Evolutionary conservation across 1,140 invertebrate genomes (phyloP).

Genomic region (Diorhabda elongata): DNA sequence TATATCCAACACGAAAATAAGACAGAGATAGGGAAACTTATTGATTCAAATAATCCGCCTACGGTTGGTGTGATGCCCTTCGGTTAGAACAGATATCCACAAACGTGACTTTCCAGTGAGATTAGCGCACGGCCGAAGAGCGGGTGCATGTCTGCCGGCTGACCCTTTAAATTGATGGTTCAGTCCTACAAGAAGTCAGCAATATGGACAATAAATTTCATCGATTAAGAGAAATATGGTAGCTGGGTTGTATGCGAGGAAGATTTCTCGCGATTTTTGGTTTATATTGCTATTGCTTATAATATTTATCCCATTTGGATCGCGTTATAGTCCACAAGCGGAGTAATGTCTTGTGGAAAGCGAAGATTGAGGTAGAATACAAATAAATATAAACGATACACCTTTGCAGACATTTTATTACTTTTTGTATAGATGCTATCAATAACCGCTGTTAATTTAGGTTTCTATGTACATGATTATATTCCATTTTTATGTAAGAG

Average conservation of each 20-base stretch:
- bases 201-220: constrained; percentile 18
- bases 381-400: not conserved
- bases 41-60: constrained; percentile 15
- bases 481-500: no score
- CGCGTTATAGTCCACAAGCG: not conserved
- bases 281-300: not conserved
- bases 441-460: no score
- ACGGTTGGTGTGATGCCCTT: not conserved
- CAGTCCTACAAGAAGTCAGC: constrained; percentile 15
- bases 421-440: no score
- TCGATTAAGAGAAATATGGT: constrained; percentile 7
- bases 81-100: constrained; percentile 8
- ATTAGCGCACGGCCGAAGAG: constrained; percentile 7
- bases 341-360: not conserved
- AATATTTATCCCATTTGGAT: not conserved
- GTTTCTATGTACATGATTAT: no score
- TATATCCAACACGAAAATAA: no score
- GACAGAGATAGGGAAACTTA: not conserved
- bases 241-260: not conserved
- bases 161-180: constrained; percentile 20
- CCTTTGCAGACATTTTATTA: no score
- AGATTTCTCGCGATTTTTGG: constrained; percentile 2
- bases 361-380: not conserved
- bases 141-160: constrained; percentile 11
- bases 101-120: constrained; percentile 12